Evolutionary conservation across 1,140 invertebrate genomes (phyloP).

Genomic region (Ganaspis sp.): DNA sequence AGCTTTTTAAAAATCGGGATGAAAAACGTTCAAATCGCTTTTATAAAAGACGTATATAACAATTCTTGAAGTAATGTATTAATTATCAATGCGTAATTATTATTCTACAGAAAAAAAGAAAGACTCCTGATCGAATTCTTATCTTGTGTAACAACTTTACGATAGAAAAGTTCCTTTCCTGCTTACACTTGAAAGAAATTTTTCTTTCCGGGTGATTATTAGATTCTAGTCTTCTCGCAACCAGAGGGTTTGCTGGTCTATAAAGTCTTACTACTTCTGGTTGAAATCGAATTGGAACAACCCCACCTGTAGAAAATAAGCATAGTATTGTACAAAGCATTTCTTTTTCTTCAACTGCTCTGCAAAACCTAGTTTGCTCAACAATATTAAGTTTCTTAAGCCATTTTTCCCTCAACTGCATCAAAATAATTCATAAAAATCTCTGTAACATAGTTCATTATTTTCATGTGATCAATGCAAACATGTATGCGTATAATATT

Average conservation of each 20-base stretch:
- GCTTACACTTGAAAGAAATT: slow-evolving; percentile 8
- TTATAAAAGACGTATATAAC: too few species aligned
- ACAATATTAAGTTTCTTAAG: neutral
- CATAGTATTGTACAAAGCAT: slow-evolving; percentile 1
- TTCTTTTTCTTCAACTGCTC: neutral
- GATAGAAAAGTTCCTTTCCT: slow-evolving; percentile 17
- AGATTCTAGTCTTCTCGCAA: slow-evolving; percentile 22
- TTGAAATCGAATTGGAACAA: slow-evolving; percentile 29
- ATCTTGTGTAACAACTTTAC: neutral
- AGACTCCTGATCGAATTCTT: neutral
- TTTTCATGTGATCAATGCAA: neutral
- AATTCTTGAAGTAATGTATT: too few species aligned
- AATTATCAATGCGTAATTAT: too few species aligned
- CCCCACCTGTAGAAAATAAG: slow-evolving; percentile 28
- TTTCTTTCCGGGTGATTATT: slow-evolving; percentile 29
- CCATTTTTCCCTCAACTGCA: neutral
- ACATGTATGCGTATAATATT: slow-evolving; percentile 1
- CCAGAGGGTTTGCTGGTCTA: slow-evolving; percentile 29
- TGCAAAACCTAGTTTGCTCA: neutral
- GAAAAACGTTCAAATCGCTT: too few species aligned
- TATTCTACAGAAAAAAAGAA: neutral
- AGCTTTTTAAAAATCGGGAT: too few species aligned
- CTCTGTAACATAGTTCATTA: slow-evolving; percentile 45
- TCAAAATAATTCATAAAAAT: slow-evolving; percentile 1
- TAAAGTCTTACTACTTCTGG: slow-evolving; percentile 26